These are phyloP conservation scores for Pipistrellus pygmaeus DNA, from an alignment of 2,797 vertebrate genomes.

Conservation along the genomic window DNA sequence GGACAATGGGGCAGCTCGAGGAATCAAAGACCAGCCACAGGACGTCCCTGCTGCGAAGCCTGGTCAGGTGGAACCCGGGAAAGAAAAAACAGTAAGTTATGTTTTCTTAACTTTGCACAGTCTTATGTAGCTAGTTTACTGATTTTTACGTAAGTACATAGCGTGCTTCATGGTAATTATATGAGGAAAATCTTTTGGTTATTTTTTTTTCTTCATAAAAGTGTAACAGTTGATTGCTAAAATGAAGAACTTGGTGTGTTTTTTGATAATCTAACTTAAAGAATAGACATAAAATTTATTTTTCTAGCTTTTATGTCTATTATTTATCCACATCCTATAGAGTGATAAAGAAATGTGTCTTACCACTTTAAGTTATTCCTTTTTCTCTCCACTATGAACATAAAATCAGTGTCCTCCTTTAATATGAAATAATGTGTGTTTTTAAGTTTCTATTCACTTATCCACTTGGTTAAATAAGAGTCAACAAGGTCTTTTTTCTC, in stretches of 20 bases:
- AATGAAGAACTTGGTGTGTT: neutral
- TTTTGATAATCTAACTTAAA: conserved; percentile 46
- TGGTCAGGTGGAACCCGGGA: conserved; percentile 85
- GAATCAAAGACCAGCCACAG: conserved; percentile 72
- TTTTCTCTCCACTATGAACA: neutral
- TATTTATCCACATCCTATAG: neutral
- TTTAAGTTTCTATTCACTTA: conserved; percentile 3
- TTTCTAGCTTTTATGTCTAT: neutral
- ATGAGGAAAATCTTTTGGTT: neutral
- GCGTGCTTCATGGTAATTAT: neutral
- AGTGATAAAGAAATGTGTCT: neutral
- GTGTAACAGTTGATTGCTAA: neutral
- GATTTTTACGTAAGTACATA: neutral
- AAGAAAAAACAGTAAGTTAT: conserved; percentile 88
- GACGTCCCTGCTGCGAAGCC: conserved; percentile 81
- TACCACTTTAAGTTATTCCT: neutral
- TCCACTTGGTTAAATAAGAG: neutral
- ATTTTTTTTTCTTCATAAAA: conserved; percentile 16
- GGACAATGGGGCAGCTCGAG: conserved; percentile 80
- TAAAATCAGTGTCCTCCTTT: neutral
- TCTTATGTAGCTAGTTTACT: neutral
- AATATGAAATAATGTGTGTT: neutral
- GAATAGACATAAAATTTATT: neutral
- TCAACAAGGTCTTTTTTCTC: neutral
- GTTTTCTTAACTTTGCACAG: neutral